A percentile compares a stretch with the other conserved stretches of the same genome.
Evolutionary conservation across 2,113 vertebrate genomes (phyloP).

Genomic region (Syrrhaptes paradoxus): DNA sequence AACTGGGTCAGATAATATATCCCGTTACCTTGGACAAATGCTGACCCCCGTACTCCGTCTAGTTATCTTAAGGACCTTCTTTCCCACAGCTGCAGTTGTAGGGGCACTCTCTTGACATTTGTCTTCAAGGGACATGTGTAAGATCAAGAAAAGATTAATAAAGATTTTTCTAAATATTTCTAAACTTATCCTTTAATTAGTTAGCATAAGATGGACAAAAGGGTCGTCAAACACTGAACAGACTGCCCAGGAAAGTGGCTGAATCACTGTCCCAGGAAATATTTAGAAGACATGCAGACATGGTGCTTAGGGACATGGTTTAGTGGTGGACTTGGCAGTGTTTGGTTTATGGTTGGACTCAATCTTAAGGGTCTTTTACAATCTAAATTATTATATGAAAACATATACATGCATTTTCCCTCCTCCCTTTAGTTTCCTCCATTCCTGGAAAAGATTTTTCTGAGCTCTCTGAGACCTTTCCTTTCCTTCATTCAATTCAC

Average conservation of each 20-base stretch:
- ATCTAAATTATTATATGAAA: background rate
- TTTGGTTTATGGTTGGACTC: background rate
- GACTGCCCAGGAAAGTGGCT: background rate
- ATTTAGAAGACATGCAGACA: background rate
- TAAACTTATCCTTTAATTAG: background rate
- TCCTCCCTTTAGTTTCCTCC: background rate
- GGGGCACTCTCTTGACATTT: background rate
- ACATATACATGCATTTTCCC: background rate
- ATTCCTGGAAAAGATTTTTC: background rate
- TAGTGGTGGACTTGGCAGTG: background rate
- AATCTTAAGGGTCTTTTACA: background rate
- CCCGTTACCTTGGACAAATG: background rate
- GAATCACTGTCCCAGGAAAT: background rate
- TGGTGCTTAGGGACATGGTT: background rate
- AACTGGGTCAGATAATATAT: background rate
- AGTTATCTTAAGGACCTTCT: background rate
- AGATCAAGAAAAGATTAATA: background rate
- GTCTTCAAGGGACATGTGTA: background rate
- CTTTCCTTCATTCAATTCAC: background rate
- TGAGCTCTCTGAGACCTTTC: background rate
- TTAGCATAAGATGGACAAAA: background rate
- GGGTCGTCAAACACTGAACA: background rate
- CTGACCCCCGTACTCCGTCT: background rate
- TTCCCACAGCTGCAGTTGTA: background rate
- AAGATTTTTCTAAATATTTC: background rate